Base-by-base conservation (phyloP, 2,113 vertebrate genomes). In the Heloderma charlesbogerti region DNA sequence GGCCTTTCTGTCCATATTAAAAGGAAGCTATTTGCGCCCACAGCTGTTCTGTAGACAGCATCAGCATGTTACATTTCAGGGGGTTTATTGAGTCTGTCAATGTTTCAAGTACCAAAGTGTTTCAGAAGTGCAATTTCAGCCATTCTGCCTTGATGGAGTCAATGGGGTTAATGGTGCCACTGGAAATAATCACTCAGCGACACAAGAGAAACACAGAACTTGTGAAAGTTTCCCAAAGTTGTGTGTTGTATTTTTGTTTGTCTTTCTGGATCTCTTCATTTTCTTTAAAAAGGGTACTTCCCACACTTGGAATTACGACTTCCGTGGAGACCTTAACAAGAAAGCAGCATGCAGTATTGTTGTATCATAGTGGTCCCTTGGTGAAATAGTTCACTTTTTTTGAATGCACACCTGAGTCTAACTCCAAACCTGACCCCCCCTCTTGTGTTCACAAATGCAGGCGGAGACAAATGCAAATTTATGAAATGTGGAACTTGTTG, bases 1-100 rank as follows among this genome's bases (percentile, higher is more conserved):
- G 94, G 89, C 88, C 93, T 93, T 96, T 95, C 94, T 91, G 92
- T 94, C 92, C 90, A 72, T 93, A 96, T 94, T 94, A 95, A 94
- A 96, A 95, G 88, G 95, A 95, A 95, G 92, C 93, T 91, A 88
- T 94, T 92, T 94, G 92, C 83, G 89, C 91, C 90, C 92, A 94
- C 89, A 92, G 90, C 94, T 89, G 88, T 34, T 95, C 37, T 0
- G 60, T 1, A 94, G 96, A 91, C 94, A 91, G 92, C 88, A 93
- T 91, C 71, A 4, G 69, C 67, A 34, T 86, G 93, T 95, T 90
- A 93, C 91, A 43, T 92, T 94, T 92, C 95, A 94, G 86, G 87
- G 87, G 10, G 20, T 91, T 95, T 90, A 95, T 91, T 22, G 48
- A 93, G 91, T 83, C 93, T 88, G 90, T 82, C 29, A 45, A 27